Evolutionary conservation across 2,113 vertebrate genomes (phyloP).

Genomic region (Carassius auratus): DNA sequence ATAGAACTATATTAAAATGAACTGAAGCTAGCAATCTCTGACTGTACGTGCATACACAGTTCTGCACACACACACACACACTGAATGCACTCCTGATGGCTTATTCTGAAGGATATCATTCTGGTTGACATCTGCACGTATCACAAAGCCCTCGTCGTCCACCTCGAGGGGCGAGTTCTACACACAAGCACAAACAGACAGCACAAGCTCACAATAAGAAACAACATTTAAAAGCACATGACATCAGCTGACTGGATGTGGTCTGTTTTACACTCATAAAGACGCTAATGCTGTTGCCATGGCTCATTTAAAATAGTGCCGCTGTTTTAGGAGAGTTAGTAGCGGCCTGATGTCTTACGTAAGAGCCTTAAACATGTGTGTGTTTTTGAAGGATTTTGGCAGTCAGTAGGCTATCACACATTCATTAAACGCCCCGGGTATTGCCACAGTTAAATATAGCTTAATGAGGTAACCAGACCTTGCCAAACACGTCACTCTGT

Average conservation of each 20-base stretch:
- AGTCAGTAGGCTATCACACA: conserved; percentile 26
- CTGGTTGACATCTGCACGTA: conserved; percentile 80
- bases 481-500: conserved; percentile 30
- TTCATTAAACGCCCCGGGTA: conserved; percentile 47
- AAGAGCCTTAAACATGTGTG: conserved; percentile 25
- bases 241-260: background rate
- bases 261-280: background rate
- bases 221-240: conserved; percentile 26
- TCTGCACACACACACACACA: background rate
- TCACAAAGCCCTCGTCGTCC: conserved; percentile 93
- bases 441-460: conserved; percentile 61
- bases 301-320: background rate
- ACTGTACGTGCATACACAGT: background rate
- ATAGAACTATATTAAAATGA: background rate
- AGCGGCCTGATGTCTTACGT: background rate
- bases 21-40: background rate
- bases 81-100: background rate
- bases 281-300: background rate
- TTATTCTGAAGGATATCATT: conserved; percentile 85
- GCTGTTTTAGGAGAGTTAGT: background rate
- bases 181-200: conserved; percentile 42
- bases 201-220: conserved; percentile 13
- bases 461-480: conserved; percentile 65
- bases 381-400: conserved; percentile 44
- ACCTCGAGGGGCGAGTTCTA: conserved; percentile 87